Percentiles rank a stretch among this genome's conserved stretches.
Evolutionary conservation across 2,797 vertebrate genomes (phyloP).

Genomic region (Falco berigora): DNA sequence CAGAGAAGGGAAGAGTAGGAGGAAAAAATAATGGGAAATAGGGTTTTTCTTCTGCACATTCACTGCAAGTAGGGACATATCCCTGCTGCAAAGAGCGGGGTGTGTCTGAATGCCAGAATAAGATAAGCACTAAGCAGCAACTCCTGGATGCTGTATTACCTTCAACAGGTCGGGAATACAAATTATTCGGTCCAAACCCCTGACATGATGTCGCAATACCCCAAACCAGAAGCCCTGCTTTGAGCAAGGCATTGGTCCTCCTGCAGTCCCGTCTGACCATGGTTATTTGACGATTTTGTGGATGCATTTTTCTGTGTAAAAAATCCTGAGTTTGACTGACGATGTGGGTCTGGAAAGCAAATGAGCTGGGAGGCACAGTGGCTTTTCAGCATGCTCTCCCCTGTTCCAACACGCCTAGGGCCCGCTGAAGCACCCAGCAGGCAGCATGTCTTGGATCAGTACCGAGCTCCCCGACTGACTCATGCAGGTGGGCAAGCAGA

Average conservation of each 20-base stretch:
- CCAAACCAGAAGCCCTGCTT: not conserved
- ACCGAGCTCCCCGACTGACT: not conserved
- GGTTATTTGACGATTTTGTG: accelerated
- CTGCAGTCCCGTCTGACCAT: not conserved
- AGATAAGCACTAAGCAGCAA: not conserved
- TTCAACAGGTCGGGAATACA: not conserved
- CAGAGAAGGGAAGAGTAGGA: not conserved
- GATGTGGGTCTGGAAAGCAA: not conserved
- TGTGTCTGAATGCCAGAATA: not conserved
- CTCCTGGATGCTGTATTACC: not conserved
- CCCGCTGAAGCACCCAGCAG: not conserved
- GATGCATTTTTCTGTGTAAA: not conserved
- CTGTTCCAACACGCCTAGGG: not conserved
- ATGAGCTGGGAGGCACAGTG: not conserved
- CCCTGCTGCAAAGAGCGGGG: not conserved
- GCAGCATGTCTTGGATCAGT: not conserved
- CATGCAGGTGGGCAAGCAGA: not conserved
- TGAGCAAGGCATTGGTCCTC: not conserved
- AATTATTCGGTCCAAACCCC: not conserved
- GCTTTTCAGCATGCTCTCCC: not conserved
- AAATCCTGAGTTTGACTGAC: not conserved
- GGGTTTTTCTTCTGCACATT: not conserved
- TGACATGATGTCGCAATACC: not conserved
- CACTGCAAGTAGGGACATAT: not conserved
- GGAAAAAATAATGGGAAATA: not conserved